Base-by-base conservation (phyloP, 1,140 invertebrate genomes). In the Orchesella cincta region DNA sequence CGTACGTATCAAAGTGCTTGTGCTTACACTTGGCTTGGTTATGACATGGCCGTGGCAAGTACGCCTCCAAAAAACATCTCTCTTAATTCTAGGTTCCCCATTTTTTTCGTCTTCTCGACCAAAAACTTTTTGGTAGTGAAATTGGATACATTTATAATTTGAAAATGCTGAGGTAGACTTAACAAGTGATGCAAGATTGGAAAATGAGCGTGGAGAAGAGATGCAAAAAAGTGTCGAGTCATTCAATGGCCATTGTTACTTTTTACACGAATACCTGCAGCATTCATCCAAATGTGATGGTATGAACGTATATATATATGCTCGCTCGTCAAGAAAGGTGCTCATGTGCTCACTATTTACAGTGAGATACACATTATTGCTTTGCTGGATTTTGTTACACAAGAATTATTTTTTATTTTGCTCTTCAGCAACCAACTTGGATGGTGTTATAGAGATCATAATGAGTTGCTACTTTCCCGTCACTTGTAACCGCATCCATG, bases 401-500 rank as follows among this genome's bases (percentile, higher is more conserved):
- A 31, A 33, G 31, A n/a, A 14, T 57, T 67, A 5, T 31, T 67
- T 67, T 67, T 67, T 67, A 31, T 31, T 20, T 20, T 20, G 20
- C n/a, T 46, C 39, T 46, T 46, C 39, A 12, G 8, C 39, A 12
- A 20, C 20, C 39, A 33, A 33, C 2, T 57, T 31, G 62, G 62
- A 67, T 67, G 8, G 29, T 67, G 31, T 67, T 67, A 67, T 67
- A 33, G 31, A 12, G 62, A 67, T 31, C 62, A 67, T 67, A 67
- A 67, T 67, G 62, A 67, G 62, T 67, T 67, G 62, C 62, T 67
- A 67, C 62, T 67, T 67, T 67, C 62, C 31, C 62, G 62, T 67
- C 62, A 67, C 62, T 67, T 33, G 62, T 67, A 67, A 67, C 62
- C 62, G 28, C 62, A 67, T 5, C 62, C 62, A 67, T 31, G 62